Evolutionary conservation across 2,797 vertebrate genomes (phyloP), one percentile per base, ranked within the genome.

Genomic region (Pangasius krempfi): DNA sequence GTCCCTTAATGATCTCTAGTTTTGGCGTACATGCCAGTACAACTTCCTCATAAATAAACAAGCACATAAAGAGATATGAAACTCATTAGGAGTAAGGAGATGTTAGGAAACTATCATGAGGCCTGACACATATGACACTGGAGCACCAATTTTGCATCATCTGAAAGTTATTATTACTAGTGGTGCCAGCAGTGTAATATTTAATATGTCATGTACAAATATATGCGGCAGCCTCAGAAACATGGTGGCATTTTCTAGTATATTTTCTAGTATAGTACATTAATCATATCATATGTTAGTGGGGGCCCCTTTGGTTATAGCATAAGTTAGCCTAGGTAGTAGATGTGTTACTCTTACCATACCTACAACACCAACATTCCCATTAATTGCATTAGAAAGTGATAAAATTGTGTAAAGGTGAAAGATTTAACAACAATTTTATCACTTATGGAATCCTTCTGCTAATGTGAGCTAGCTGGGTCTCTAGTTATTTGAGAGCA

Each of bases 41-140:
- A 92, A 92, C 89, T 93, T 94, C 92, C 93, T 94, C 91, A 94
- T 94, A 92, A 95, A 95, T 94, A 95, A 94, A 95, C 94, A 66
- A 95, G 94, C 92, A 93, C 93, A 95, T 94, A 92, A 94, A 93
- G 52, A 92, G 89, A 92, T 60, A 60, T 27, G 10, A 81, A 92
- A 92, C 87, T 92, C 91, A 93, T 94, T 93, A 93, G 12, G 10
- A 60, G 79, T 60, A 40, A 37, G 12, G 33, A 27, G 56, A 81
- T 81, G 33, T 81, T 86, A 86, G 72, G 56, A 86, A 52, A 64
- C 44, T 78, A 44, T 81, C 79, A 60, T 27, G 33, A 40, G 79
- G 30, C 20, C 33, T 81, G 79, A 40, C 30, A 60, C 54, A 81
- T 60, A 60, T 81, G 54, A 81, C 56, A 60, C 50, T 33, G 20